phyloP scores from a whole-genome alignment of 2,113 vertebrate species.

The Entomyzon cyanotis region DNA sequence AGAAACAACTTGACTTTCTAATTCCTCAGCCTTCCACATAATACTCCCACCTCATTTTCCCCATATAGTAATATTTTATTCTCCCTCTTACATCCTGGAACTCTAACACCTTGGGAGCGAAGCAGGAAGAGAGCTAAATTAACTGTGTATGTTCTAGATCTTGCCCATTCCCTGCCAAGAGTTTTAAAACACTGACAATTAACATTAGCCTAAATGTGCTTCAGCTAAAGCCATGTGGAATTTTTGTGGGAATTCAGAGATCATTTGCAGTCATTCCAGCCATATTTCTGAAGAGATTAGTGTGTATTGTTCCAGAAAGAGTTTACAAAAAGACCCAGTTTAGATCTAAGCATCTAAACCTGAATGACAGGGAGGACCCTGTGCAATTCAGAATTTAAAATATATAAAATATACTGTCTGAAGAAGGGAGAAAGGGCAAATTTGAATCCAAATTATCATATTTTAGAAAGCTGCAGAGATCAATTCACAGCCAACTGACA shows the following conservation, averaged over 20 bases:
- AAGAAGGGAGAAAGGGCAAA: not conserved
- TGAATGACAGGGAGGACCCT: not conserved
- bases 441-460: not conserved
- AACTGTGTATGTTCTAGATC: not conserved
- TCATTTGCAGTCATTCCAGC: not conserved
- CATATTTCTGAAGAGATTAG: not conserved
- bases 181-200: not conserved
- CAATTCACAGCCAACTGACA: not conserved
- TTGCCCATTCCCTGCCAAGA: not conserved
- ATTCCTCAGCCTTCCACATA: not conserved
- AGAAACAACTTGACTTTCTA: not conserved
- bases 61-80: not conserved
- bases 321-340: not conserved
- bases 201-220: not conserved
- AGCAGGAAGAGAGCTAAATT: not conserved
- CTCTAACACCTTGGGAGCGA: not conserved
- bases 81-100: not conserved
- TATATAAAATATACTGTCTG: not conserved
- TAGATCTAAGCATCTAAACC: not conserved
- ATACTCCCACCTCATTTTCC: not conserved
- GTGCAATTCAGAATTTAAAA: not conserved
- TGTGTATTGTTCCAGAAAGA: not conserved
- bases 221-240: not conserved
- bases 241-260: not conserved
- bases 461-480: not conserved